Evolutionary conservation across 2,113 vertebrate species (phyloP).

Genomic region (Tachuris rubrigastra): DNA sequence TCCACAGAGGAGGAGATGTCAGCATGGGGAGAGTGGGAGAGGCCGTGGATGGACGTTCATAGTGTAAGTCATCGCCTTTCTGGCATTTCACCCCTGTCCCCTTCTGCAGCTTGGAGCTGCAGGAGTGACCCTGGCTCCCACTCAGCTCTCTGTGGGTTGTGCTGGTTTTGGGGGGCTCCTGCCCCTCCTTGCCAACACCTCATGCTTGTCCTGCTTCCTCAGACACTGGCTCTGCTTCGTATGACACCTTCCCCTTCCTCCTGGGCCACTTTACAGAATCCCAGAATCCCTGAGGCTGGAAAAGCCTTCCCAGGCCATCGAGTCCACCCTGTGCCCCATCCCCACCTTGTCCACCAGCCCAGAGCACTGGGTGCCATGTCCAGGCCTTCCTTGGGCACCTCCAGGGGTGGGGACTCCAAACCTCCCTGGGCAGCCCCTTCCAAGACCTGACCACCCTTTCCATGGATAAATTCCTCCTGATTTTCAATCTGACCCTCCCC

Average conservation of each 20-base stretch:
- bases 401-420: not conserved
- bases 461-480: not conserved
- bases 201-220: not conserved
- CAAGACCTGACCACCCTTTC: not conserved
- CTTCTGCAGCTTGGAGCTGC: not conserved
- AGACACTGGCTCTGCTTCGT: not conserved
- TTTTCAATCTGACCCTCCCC: not conserved
- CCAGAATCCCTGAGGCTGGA: not conserved
- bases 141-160: accelerated
- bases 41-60: not conserved
- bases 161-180: not conserved
- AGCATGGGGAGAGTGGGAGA: not conserved
- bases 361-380: accelerated
- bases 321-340: not conserved
- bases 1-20: constrained; percentile 10
- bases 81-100: not conserved
- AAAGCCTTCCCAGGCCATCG: accelerated
- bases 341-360: not conserved
- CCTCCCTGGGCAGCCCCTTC: not conserved
- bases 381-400: not conserved
- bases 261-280: not conserved
- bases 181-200: not conserved
- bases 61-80: not conserved
- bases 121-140: accelerated
- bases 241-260: not conserved